phyloP scores from a whole-genome alignment of 2,797 vertebrate genomes.

The Danio jaintianensis region DNA sequence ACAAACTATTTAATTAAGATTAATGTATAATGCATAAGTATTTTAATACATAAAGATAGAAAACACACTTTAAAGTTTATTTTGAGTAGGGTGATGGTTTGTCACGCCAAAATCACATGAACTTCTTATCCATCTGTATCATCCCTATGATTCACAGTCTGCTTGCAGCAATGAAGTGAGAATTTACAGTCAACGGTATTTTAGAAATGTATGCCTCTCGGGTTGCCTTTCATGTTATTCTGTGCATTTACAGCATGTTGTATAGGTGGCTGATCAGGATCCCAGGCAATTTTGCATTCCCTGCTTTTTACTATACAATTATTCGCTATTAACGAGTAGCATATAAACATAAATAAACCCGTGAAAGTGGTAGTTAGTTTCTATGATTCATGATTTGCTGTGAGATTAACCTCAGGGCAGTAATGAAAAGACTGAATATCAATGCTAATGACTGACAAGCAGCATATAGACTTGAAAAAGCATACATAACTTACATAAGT shows the following conservation, averaged over 20 bases:
- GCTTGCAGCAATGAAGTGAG: not conserved
- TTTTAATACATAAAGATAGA: not conserved
- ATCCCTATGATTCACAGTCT: conserved; percentile 27
- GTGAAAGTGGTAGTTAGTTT: conserved; percentile 50
- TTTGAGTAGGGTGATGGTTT: conserved; percentile 7
- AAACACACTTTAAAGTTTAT: not conserved
- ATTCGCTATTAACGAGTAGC: conserved; percentile 30
- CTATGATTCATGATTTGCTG: conserved; percentile 46
- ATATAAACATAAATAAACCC: conserved; percentile 37
- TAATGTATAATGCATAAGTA: too few species aligned
- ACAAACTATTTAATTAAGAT: not conserved
- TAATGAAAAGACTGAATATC: conserved; percentile 51
- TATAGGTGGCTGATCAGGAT: not conserved
- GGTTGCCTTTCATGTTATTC: not conserved
- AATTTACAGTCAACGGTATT: not conserved
- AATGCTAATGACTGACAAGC: conserved; percentile 47
- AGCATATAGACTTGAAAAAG: conserved; percentile 23
- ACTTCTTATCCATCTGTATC: conserved; percentile 16
- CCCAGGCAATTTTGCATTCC: conserved; percentile 57
- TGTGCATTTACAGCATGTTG: conserved; percentile 1
- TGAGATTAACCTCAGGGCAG: conserved; percentile 42
- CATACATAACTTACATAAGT: conserved; percentile 8
- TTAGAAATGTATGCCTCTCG: not conserved
- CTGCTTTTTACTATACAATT: conserved; percentile 48
- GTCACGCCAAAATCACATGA: conserved; percentile 34